Evolutionary conservation across 2,113 vertebrate species (phyloP).

Genomic region (Arothron firmamentum): DNA sequence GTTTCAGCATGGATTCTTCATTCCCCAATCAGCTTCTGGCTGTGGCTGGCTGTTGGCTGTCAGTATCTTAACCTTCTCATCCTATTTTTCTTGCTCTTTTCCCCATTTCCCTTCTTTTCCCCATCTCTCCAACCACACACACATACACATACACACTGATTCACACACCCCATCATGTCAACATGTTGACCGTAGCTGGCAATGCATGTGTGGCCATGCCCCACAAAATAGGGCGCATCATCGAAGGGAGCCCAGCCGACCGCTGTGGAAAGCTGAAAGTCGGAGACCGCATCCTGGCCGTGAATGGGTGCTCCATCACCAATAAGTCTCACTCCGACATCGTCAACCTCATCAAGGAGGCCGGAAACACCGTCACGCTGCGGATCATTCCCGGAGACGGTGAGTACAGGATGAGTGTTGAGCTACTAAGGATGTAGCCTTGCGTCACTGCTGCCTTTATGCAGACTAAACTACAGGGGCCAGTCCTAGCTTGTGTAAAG

Average conservation of each 20-base stretch:
- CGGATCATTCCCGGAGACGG: slow-evolving; percentile 99
- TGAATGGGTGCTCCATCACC: slow-evolving; percentile 97
- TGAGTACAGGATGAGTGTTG: slow-evolving; percentile 62
- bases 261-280: slow-evolving; percentile 99
- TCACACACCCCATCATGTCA: slow-evolving; percentile 44
- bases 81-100: slow-evolving; percentile 79
- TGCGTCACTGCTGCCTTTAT: no score
- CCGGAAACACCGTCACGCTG: slow-evolving; percentile 96
- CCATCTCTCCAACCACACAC: slow-evolving; percentile 43
- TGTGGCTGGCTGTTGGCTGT: slow-evolving; percentile 82
- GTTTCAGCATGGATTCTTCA: slow-evolving; percentile 67
- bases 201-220: slow-evolving; percentile 99
- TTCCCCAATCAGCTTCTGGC: slow-evolving; percentile 77
- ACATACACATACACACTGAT: slow-evolving; percentile 35
- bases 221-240: slow-evolving; percentile 99
- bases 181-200: slow-evolving; percentile 86
- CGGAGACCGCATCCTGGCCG: slow-evolving; percentile 97
- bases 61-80: slow-evolving; percentile 88
- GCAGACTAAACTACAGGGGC: no score
- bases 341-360: slow-evolving; percentile 99
- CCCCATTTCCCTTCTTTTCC: slow-evolving; percentile 70
- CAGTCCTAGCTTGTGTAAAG: no score
- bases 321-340: slow-evolving; percentile 99
- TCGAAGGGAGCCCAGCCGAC: slow-evolving; percentile 98
- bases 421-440: no score